Base-by-base conservation (phyloP, 2,113 vertebrate species). In the Mobula hypostoma region DNA sequence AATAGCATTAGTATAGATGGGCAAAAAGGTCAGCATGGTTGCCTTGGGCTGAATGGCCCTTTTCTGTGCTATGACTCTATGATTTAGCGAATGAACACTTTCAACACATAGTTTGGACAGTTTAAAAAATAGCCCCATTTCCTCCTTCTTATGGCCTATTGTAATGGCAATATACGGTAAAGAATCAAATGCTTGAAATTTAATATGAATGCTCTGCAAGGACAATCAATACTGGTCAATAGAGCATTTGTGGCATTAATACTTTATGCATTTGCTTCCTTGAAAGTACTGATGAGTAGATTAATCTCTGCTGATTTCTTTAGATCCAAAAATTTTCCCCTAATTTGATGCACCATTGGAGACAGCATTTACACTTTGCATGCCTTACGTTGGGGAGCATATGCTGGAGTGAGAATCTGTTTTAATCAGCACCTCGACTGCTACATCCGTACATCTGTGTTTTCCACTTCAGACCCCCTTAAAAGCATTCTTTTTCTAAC, bases 311-410 rank as follows among this genome's bases (percentile, higher is more conserved):
- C 61, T 90, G 61, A 90, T 66, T 90, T 66, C 6, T 36, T 90
- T 66, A 32, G 61, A 61, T 90, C 77, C 61, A 90, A 66, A n/a
- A 87, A n/a, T 87, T n/a, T 87, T 27, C 63, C 63, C 27, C 27
- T 68, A 68, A 90, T 90, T 90, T 68, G 85, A 90, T 68, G 85
- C 85, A 90, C 61, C 85, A 90, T 63, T 90, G 85, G 58, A 90
- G 61, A 90, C 17, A 66, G 61, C 61, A 90, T 66, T 19, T 88
- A 32, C 85, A 88, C 85, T 66, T 66, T 63, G 29, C 58, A 32
- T 29, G n/a, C 58, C 61, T 63, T 58, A 63, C 24, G 58, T 11
- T 66, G 61, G 61, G 63, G 15, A 90, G 61, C 85, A 68, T 90
- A 90, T 68, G 61, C n/a, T 32, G 85, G 61, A 90, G 12, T 66